These are phyloP conservation scores for Chironomus striatipennis DNA, from an alignment of 1,140 invertebrate species.

Conservation along the genomic window DNA sequence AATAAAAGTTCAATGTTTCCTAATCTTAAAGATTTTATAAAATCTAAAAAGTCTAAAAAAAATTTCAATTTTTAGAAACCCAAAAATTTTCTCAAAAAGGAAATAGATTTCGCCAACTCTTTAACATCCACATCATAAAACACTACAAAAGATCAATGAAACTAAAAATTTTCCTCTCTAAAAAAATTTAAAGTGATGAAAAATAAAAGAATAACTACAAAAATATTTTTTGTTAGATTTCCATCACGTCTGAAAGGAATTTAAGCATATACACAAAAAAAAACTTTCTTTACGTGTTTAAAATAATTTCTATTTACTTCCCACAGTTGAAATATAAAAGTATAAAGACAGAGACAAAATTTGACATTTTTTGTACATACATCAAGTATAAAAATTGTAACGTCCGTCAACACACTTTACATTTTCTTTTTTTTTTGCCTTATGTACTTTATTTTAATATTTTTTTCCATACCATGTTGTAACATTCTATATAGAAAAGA, in stretches of 20 bases:
- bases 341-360: not conserved
- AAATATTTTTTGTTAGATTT: no score
- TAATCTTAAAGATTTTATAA: no score
- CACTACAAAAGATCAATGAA: not conserved
- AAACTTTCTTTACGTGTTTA: not conserved
- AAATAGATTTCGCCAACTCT: not conserved
- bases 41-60: not conserved
- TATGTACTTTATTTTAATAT: not conserved
- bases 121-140: not conserved
- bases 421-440: not conserved
- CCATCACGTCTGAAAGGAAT: not conserved
- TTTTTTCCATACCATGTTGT: not conserved
- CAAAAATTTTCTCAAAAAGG: not conserved
- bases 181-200: not conserved
- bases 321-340: not conserved
- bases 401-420: slow-evolving; percentile 19
- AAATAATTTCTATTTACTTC: not conserved
- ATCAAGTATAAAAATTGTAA: not conserved
- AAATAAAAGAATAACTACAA: not conserved
- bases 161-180: not conserved
- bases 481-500: not conserved
- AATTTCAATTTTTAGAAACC: not conserved
- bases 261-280: not conserved
- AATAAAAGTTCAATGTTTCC: no score
- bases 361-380: slow-evolving; percentile 8